Evolutionary conservation across 1,140 invertebrate species (phyloP), one percentile per base, ranked within the genome.

Genomic region (Zaprionus nigranus): DNA sequence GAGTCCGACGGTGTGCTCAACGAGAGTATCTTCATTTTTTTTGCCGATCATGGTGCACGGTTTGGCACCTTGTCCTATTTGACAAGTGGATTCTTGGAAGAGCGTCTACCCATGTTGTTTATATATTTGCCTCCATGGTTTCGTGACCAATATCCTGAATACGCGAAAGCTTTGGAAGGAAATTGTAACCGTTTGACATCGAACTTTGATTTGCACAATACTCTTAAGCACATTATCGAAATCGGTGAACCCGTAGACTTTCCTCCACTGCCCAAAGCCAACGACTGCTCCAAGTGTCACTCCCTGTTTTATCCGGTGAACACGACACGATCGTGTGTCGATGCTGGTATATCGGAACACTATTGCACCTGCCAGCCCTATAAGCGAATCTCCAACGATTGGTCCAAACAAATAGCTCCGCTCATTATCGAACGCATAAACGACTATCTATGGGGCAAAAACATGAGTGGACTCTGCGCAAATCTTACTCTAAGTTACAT

Each of bases 11-110:
- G 95, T 0, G 93, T 95, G 3, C 91, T 96, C 46, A 94, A 96
- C 20, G 94, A 95, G 57, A 95, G 95, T 0, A 93, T 96, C 77
- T 87, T 99, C 0, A 93, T 99, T 22, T 95, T 99, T 26, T 93
- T 98, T 75, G 98, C 97, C 76, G 98, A 99, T 92, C 98, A 99
- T 92, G 98, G 98, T 0, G 96, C 97, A 81, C 93, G 98, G 20
- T 99, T 96, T 94, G 98, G 98, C 5, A 92, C 93, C 3, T 95
- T 98, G 20, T 91, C 96, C 46, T 90, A 94, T 54, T 58, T 92
- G 24, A 24, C 65, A 78, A 95, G 96, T 64, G 98, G 98, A 0
- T 96, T 85, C 95, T 90, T 94, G 97, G 98, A 99, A 92, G 97
- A 98, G 92, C 93, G 98, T 56, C 92, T 99, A 20, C 98, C 98